Percentiles rank a stretch among this genome's conserved stretches.
These are phyloP conservation scores for Ectemnius cavifrons DNA, from an alignment of 2,888 invertebrate species.

Conservation along the genomic window DNA sequence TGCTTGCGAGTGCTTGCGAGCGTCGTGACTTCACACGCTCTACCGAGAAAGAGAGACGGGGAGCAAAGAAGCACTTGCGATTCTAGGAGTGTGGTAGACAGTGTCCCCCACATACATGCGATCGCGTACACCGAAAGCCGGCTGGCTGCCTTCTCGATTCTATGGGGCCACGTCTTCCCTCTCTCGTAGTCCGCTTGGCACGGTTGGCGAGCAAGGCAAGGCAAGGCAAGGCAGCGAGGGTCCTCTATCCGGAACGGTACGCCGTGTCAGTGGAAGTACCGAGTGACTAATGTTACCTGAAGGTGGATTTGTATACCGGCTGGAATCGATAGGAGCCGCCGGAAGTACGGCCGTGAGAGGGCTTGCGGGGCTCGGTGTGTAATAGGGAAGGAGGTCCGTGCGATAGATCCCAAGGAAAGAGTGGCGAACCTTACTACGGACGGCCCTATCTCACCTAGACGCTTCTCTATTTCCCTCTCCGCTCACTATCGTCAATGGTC, in stretches of 20 bases:
- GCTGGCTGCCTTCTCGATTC: conserved; percentile 28
- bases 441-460: conserved; percentile 20
- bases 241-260: conserved; percentile 48
- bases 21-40: conserved; percentile 20
- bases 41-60: conserved; percentile 17
- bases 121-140: conserved; percentile 6
- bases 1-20: conserved; percentile 27
- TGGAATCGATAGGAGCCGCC: conserved; percentile 71
- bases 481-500: conserved; percentile 5
- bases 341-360: conserved; percentile 42
- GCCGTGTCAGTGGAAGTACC: conserved; percentile 59
- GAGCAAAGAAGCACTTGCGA: conserved; percentile 16
- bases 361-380: conserved; percentile 25
- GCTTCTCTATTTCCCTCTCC: conserved; percentile 19
- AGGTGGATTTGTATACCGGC: conserved; percentile 72
- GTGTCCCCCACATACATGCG: conserved; percentile 7
- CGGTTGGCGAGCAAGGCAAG: conserved; percentile 27
- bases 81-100: conserved; percentile 14
- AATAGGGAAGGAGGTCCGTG: conserved; percentile 52
- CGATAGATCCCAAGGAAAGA: conserved; percentile 48
- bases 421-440: conserved; percentile 28
- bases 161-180: conserved; percentile 35
- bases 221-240: conserved; percentile 28
- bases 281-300: conserved; percentile 72
- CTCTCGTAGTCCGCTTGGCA: conserved; percentile 27